Conservation (phyloP, 2,888 invertebrate species). For the Tipula unca region DNA sequence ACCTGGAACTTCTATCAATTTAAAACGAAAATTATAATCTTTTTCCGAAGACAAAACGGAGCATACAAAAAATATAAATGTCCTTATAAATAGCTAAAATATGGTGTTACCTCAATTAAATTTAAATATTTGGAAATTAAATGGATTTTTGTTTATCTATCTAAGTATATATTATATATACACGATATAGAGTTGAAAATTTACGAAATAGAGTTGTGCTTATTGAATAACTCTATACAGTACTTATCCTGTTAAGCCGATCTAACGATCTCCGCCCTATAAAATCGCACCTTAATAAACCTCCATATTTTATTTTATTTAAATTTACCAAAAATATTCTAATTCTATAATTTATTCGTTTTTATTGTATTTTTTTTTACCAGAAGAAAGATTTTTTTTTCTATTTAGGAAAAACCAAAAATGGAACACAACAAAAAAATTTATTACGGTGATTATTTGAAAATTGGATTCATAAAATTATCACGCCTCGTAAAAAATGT, state of each 20-base stretch:
- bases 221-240: not conserved
- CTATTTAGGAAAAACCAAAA: not conserved
- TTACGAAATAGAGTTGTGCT: not conserved
- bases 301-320: not conserved
- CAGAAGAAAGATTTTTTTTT: not conserved
- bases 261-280: not conserved
- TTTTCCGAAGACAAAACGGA: not conserved
- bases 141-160: not conserved
- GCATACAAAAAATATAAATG: not conserved
- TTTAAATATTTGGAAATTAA: not conserved
- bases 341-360: not conserved
- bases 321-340: not conserved
- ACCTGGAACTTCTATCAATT: conserved; percentile 16
- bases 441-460: conserved; percentile 8
- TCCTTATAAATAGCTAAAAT: not conserved
- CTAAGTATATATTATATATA: no score
- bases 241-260: not conserved
- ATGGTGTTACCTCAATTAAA: not conserved
- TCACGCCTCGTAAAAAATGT: not conserved
- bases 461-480: not conserved
- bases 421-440: not conserved
- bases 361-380: not conserved
- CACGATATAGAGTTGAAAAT: not conserved
- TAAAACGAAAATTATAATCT: not conserved
- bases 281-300: not conserved